phyloP scores from a whole-genome alignment of 2,113 vertebrate genomes.

The Percina caprodes region DNA sequence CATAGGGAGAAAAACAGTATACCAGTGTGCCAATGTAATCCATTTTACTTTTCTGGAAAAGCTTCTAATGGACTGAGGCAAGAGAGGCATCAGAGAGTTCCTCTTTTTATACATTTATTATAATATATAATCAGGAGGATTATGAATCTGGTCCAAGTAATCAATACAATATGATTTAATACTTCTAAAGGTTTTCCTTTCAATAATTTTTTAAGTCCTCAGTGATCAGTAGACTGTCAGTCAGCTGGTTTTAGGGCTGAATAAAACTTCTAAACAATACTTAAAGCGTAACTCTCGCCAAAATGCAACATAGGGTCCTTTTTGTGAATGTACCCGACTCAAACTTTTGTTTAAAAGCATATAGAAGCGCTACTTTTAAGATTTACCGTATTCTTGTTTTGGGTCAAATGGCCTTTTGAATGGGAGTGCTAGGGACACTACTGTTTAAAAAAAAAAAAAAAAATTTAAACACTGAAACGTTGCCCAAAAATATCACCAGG shows the following conservation, averaged over 20 bases:
- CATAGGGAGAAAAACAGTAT: background rate
- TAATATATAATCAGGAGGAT: background rate
- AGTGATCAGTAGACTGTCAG: background rate
- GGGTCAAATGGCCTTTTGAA: too few species aligned
- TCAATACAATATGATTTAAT: background rate
- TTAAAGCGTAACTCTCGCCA: too few species aligned
- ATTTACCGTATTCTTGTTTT: too few species aligned
- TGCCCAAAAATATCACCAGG: too few species aligned
- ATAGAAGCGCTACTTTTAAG: too few species aligned
- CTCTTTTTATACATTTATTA: background rate
- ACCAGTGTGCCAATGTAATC: background rate
- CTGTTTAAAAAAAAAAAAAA: too few species aligned
- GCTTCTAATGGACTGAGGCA: background rate
- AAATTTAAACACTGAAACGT: too few species aligned
- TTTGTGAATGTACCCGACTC: too few species aligned
- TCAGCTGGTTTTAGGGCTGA: background rate
- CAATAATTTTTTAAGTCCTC: background rate
- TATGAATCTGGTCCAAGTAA: background rate
- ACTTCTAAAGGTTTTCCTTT: background rate
- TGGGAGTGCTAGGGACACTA: too few species aligned
- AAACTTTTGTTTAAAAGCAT: too few species aligned
- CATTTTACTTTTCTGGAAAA: background rate
- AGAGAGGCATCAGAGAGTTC: background rate
- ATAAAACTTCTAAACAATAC: background rate
- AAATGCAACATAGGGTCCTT: too few species aligned